These are phyloP conservation scores for Engraulis encrasicolus DNA, from an alignment of 2,113 vertebrate species.

Conservation along the genomic window DNA sequence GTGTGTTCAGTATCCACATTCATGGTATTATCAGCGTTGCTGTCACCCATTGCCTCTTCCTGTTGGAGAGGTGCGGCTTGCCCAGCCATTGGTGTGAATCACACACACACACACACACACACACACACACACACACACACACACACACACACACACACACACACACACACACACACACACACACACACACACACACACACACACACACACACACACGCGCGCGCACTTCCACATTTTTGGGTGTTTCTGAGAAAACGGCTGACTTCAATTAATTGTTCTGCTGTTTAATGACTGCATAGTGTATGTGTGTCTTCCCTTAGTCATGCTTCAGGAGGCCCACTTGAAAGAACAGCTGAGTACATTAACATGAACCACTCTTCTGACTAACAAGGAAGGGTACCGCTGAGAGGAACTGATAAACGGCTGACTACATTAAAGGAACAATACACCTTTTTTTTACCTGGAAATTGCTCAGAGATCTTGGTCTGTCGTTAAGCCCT, in stretches of 20 bases:
- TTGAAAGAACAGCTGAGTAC: neutral
- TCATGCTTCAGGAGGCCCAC: neutral
- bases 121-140: neutral
- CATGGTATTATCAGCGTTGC: constrained; percentile 12
- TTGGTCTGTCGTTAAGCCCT: too few relatives aligned
- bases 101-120: neutral
- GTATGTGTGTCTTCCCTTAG: neutral
- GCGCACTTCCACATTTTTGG: neutral
- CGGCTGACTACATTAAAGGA: too few relatives aligned
- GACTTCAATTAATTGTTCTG: neutral
- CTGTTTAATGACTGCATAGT: neutral
- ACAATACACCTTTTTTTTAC: too few relatives aligned
- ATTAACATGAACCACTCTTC: neutral
- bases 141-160: constrained; percentile 34
- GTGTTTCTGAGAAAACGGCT: neutral
- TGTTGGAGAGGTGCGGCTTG: neutral
- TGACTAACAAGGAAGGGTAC: neutral
- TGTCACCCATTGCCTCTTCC: neutral
- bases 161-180: constrained; percentile 21
- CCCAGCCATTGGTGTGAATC: constrained; percentile 2
- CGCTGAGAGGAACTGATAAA: too few relatives aligned
- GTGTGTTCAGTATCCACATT: neutral
- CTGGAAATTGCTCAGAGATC: too few relatives aligned
- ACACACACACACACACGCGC: neutral
- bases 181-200: constrained; percentile 12